Evolutionary conservation across 2,797 vertebrate species (phyloP), one percentile per base, ranked within the genome.

Genomic region (Gymnocypris eckloni): DNA sequence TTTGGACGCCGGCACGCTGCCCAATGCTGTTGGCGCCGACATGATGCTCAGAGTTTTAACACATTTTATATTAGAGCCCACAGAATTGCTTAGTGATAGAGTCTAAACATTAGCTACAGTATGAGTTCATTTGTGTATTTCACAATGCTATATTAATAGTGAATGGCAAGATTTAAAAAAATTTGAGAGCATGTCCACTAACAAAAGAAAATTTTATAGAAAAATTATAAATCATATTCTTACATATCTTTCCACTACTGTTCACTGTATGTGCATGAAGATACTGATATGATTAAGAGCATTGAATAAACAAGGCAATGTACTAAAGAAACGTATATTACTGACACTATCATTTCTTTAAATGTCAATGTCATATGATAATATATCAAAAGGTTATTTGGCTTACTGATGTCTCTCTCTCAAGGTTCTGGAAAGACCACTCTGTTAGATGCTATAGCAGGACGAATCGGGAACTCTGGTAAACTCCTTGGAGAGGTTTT

Each of bases 371-470:
- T 41, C 15, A 18, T 20, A 78, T 9, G 61, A 66, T 28, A 64
- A 33, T 16, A 33, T 33, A 66, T 33, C 12, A 66, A 33, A 66
- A 66, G 64, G 28, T 69, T 15, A 37, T 25, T 59, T 22, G n/a
- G 85, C 70, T 41, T 33, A 2, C 1, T 37, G 22, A 22, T 6
- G 3, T 67, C 50, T 54, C 4, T 80, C 25, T 77, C 45, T 78
- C 37, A 93, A 99, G 98, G 98, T 71, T 99, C 97, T 9, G 98
- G 98, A 64, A 99, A 99, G 90, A 99, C 97, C 69, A 99, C 98
- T 0, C 91, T 99, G 89, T 83, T 99, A 91, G 97, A 99, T 79
- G 96, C 96, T 83, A 92, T 99, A 89, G 95, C 98, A 0, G 97
- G 98, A 79, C 94, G 98, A 91, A 96, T 99, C 83, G 92, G 94